Evolutionary conservation across 2,113 vertebrate genomes (phyloP).

Genomic region (Chionomys nivalis): DNA sequence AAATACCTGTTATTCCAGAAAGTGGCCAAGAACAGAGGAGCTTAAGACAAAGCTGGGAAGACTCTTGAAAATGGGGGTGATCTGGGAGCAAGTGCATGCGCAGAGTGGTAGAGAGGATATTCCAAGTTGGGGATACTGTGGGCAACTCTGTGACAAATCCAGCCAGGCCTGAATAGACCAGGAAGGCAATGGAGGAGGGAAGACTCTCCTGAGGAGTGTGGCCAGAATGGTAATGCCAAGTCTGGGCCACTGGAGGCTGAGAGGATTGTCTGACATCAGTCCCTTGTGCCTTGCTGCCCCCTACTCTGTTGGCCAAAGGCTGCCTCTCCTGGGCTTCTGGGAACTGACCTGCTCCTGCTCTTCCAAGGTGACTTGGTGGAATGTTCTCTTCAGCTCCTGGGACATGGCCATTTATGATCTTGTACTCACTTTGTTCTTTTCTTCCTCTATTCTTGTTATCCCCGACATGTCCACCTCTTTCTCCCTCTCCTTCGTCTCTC

Average conservation of each 20-base stretch:
- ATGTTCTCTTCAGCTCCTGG: not conserved
- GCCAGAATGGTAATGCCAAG: not conserved
- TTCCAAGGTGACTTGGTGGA: slow-evolving; percentile 45
- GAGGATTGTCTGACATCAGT: not conserved
- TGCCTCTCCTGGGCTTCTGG: slow-evolving; percentile 57
- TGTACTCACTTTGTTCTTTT: slow-evolving; percentile 61
- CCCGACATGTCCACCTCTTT: not conserved
- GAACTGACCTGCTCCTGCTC: slow-evolving; percentile 58
- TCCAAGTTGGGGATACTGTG: not conserved
- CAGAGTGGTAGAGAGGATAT: not conserved
- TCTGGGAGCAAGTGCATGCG: not conserved
- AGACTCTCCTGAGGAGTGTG: not conserved
- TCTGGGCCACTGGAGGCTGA: not conserved
- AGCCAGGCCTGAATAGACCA: not conserved
- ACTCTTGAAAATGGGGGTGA: not conserved
- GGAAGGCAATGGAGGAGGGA: not conserved
- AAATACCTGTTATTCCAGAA: not conserved
- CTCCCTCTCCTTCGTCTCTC: not conserved
- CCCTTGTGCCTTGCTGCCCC: not conserved
- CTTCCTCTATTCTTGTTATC: slow-evolving; percentile 46
- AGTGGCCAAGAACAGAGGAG: not conserved
- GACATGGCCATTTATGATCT: not conserved
- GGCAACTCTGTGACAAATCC: not conserved
- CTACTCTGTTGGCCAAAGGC: not conserved
- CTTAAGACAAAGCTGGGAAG: not conserved